Evolutionary conservation across 2,888 invertebrate genomes (phyloP), one percentile per base, ranked within the genome.

Genomic region (Cheilosia scutellata): DNA sequence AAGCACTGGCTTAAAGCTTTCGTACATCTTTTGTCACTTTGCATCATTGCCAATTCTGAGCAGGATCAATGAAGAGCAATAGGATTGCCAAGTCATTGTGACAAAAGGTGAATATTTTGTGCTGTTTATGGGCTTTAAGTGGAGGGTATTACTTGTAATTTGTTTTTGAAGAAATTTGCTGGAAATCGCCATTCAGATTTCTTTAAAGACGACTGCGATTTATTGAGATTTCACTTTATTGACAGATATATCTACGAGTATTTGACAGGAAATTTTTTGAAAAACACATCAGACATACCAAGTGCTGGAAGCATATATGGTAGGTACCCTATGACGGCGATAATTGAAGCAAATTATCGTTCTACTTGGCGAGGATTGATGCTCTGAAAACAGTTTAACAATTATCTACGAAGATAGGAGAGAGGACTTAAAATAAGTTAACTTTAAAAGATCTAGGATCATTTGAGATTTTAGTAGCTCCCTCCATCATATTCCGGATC

Each of bases 21-120:
- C 27, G 49, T 7, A 13, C 4, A 11, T 60, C 9, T 25, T 40
- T 40, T 42, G 44, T 47, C 42, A 37, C 27, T 33, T 7, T 20
- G 27, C 5, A 29, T 58, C 53, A 77, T 77, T 77, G 68, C 3
- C 25, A 42, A 77, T 68, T 77, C 77, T 11, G 29, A 33, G 27
- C 77, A 77, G 77, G 60, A 55, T 44, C 53, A 33, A 3, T 5
- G 16, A 62, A 77, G 55, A 33, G 70, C 13, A 33, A 25, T 55
- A 37, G 25, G 53, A 37, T 77, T 70, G 68, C 53, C 62, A 70
- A 75, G 58, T 76, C 40, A n/a, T 25, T 6, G 75, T 49, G 16
- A 58, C 49, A 25, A 58, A 51, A 13, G 40, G 57, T 58, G 66
- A 66, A 58, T 76, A 31, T 47, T 31, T 63, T 0, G 20, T 31